Percentiles rank a stretch among this genome's conserved stretches.
These are phyloP conservation scores for Drosophila pallidifrons DNA, from an alignment of 1,140 invertebrate genomes.

Conservation along the genomic window DNA sequence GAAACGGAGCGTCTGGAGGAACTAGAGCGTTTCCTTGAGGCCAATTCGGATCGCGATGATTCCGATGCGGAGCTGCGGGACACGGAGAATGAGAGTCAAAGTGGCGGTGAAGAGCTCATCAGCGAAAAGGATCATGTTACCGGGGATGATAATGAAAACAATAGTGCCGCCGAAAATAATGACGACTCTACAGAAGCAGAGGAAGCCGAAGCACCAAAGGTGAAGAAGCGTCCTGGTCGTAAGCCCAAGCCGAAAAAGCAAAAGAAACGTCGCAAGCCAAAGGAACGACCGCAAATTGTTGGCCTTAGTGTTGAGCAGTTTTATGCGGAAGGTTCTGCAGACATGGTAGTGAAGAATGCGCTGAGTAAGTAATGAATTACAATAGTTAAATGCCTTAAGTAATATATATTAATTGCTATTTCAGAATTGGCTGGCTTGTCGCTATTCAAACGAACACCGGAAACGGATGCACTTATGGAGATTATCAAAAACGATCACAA, in stretches of 20 bases:
- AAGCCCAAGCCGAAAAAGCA: conserved; percentile 69
- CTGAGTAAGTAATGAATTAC: conserved; percentile 64
- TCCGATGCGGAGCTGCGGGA: conserved; percentile 58
- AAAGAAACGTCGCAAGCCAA: conserved; percentile 66
- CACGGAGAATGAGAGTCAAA: conserved; percentile 51
- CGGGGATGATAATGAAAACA: conserved; percentile 66
- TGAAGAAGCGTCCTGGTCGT: conserved; percentile 62
- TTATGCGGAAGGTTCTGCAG: conserved; percentile 72
- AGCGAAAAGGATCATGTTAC: conserved; percentile 60
- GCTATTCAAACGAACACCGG: conserved; percentile 61
- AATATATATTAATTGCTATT: conserved; percentile 50
- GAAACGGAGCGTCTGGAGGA: conserved; percentile 71
- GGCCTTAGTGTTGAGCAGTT: conserved; percentile 79
- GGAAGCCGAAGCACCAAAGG: conserved; percentile 55
- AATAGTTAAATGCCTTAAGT: neutral
- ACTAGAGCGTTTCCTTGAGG: conserved; percentile 59
- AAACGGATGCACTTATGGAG: conserved; percentile 70
- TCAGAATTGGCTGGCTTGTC: conserved; percentile 77
- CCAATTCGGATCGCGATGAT: conserved; percentile 52
- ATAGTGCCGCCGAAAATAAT: conserved; percentile 55
- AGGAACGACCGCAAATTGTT: conserved; percentile 76
- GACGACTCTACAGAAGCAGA: conserved; percentile 71
- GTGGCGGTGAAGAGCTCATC: conserved; percentile 41
- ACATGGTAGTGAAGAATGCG: conserved; percentile 78
- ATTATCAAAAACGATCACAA: conserved; percentile 89